Evolutionary conservation across 2,113 vertebrate species (phyloP).

Genomic region (Phyllostomus discolor): DNA sequence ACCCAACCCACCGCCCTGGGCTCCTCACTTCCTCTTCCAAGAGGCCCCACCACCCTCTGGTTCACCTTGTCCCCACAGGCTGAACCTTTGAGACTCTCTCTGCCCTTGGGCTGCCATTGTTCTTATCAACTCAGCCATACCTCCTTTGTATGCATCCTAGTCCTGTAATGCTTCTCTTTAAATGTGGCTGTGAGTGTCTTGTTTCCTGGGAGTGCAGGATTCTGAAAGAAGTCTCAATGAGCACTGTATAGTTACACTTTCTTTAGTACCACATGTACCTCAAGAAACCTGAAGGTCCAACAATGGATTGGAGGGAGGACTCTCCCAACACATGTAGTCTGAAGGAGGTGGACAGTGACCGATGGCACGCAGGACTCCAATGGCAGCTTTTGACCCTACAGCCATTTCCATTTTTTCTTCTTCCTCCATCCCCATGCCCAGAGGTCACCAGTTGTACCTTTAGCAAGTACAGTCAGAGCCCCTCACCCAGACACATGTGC

Average conservation of each 20-base stretch:
- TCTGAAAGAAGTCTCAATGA: background rate
- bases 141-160: background rate
- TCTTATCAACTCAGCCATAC: background rate
- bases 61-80: background rate
- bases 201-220: background rate
- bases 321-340: fast-evolving
- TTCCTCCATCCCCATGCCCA: background rate
- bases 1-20: fast-evolving
- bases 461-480: background rate
- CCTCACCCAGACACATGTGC: fast-evolving
- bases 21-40: fast-evolving
- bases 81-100: too few species aligned
- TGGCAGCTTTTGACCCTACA: background rate
- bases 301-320: fast-evolving
- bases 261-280: fast-evolving
- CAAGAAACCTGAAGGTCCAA: background rate
- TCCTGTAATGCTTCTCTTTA: background rate
- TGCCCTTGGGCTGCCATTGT: background rate
- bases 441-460: fast-evolving
- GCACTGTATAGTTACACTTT: background rate
- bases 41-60: fast-evolving
- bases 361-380: fast-evolving
- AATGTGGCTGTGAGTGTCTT: fast-evolving
- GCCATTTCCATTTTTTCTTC: background rate
- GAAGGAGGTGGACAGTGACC: fast-evolving